These are phyloP conservation scores for Synanceia verrucosa DNA, from an alignment of 2,797 vertebrate species.

Conservation along the genomic window DNA sequence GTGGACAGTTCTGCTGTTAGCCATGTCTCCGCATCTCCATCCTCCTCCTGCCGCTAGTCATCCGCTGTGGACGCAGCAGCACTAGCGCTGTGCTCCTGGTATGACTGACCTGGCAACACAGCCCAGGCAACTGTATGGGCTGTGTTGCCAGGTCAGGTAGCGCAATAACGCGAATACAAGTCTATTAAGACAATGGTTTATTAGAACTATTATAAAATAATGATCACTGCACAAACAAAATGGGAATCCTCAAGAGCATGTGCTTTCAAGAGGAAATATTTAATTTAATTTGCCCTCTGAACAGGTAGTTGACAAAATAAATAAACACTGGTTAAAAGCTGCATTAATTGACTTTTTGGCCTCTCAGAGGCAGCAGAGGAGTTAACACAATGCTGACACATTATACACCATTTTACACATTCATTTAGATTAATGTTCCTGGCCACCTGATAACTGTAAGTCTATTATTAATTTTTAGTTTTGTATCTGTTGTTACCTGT, in stretches of 20 bases:
- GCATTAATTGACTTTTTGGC: not conserved
- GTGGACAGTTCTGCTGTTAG: not conserved
- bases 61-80: not conserved
- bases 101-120: not conserved
- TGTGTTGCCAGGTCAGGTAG: not conserved
- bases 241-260: not conserved
- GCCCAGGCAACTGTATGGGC: not conserved
- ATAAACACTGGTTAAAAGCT: not conserved
- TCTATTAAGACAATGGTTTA: not conserved
- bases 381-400: not conserved
- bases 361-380: not conserved
- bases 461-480: not conserved
- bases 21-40: conserved; percentile 38
- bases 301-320: not conserved
- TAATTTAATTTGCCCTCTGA: not conserved
- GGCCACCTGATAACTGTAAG: not conserved
- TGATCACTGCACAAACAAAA: not conserved
- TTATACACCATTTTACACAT: not conserved
- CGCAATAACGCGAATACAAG: not conserved
- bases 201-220: not conserved
- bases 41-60: conserved; percentile 25
- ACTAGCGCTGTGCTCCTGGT: not conserved
- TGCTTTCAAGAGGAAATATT: not conserved
- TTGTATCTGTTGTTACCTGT: too few relatives aligned
- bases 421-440: not conserved